phyloP scores from a whole-genome alignment of 2,797 vertebrate species.

The Chaunax sp. region DNA sequence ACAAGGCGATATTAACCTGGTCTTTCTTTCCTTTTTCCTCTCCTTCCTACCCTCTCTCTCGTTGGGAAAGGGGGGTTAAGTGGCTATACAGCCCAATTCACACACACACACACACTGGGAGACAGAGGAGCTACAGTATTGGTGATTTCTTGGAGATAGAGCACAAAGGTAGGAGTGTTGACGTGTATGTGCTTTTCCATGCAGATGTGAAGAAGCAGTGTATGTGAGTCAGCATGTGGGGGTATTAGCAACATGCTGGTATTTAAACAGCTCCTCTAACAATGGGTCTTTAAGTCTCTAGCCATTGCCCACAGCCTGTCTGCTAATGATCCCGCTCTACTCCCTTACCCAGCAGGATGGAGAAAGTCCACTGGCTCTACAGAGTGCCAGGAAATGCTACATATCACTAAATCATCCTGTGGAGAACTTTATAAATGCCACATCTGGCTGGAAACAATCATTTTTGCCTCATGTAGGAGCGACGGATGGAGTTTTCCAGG shows the following conservation, averaged over 20 bases:
- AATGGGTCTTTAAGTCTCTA: slow-evolving; percentile 77
- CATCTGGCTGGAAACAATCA: slow-evolving; percentile 32
- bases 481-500: slow-evolving; percentile 47
- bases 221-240: slow-evolving; percentile 72
- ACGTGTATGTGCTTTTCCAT: slow-evolving; percentile 42
- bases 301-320: slow-evolving; percentile 63
- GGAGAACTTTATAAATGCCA: slow-evolving; percentile 37
- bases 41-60: slow-evolving; percentile 33
- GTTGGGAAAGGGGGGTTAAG: slow-evolving; percentile 76
- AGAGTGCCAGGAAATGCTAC: slow-evolving; percentile 54
- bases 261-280: slow-evolving; percentile 73
- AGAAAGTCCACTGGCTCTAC: slow-evolving; percentile 50
- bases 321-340: slow-evolving; percentile 64
- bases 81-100: slow-evolving; percentile 79
- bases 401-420: slow-evolving; percentile 44
- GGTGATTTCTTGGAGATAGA: slow-evolving; percentile 53
- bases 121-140: slow-evolving; percentile 61
- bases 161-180: slow-evolving; percentile 70
- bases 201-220: slow-evolving; percentile 61
- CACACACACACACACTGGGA: slow-evolving; percentile 23
- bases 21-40: slow-evolving; percentile 54
- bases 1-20: slow-evolving; percentile 64
- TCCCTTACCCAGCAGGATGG: slow-evolving; percentile 64
- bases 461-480: background rate
- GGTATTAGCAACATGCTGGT: slow-evolving; percentile 78